These are phyloP conservation scores for Larimichthys polyactis DNA, from an alignment of 2,113 vertebrate species.

Conservation along the genomic window DNA sequence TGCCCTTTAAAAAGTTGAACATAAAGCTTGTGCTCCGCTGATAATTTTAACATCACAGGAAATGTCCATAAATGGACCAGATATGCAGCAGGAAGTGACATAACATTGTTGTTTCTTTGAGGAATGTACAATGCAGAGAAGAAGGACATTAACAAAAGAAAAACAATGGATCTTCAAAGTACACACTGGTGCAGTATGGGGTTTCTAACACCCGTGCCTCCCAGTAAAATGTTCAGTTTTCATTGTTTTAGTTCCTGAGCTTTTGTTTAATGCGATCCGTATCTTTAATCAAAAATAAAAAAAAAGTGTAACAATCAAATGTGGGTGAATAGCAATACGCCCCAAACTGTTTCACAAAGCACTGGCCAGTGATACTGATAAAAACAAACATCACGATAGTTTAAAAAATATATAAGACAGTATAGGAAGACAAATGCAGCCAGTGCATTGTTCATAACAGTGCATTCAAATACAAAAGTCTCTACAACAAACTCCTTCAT, in stretches of 20 bases:
- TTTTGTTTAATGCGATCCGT: constrained; percentile 1
- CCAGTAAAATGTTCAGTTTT: constrained; percentile 10
- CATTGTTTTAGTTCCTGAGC: constrained; percentile 63
- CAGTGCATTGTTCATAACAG: constrained; percentile 75
- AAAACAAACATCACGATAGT: constrained; percentile 6
- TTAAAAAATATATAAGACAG: constrained; percentile 31
- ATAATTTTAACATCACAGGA: constrained; percentile 44
- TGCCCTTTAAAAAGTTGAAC: constrained; percentile 43
- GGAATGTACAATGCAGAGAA: constrained; percentile 43
- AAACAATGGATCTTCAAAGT: constrained; percentile 12
- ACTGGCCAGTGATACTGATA: constrained; percentile 21
- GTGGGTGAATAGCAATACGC: background rate
- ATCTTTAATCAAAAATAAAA: constrained; percentile 12
- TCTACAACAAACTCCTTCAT: constrained; percentile 14
- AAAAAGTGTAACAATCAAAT: constrained; percentile 9
- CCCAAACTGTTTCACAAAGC: constrained; percentile 14
- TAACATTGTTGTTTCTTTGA: constrained; percentile 31
- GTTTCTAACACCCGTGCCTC: background rate
- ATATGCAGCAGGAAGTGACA: constrained; percentile 60
- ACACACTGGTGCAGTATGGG: background rate
- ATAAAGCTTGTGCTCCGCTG: constrained; percentile 18
- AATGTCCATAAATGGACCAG: constrained; percentile 37
- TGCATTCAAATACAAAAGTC: constrained; percentile 52
- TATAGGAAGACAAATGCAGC: constrained; percentile 68
- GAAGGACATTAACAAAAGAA: background rate